phyloP scores from a whole-genome alignment of 1,140 invertebrate species.

The Hyphantria cunea region DNA sequence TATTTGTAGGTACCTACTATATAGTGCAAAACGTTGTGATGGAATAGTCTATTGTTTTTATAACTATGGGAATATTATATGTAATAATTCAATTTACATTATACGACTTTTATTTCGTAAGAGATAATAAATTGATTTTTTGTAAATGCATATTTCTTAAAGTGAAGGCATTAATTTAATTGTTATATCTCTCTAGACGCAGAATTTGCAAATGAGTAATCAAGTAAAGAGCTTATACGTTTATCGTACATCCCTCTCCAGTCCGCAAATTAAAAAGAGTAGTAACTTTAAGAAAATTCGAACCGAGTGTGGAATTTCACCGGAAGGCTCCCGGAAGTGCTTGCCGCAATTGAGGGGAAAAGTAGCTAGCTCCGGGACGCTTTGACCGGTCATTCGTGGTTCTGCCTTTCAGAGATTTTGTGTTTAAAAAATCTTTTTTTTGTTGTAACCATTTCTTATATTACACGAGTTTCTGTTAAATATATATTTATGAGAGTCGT shows the following conservation, averaged over 20 bases:
- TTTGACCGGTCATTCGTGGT: constrained; percentile 47
- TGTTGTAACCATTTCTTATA: constrained; percentile 31
- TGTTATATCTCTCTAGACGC: too few relatives aligned
- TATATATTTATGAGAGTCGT: too few relatives aligned
- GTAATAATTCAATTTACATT: too few relatives aligned
- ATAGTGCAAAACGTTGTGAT: not conserved
- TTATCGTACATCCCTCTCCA: constrained; percentile 34
- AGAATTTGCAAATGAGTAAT: not conserved
- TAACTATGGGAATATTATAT: not conserved
- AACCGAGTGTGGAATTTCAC: constrained; percentile 43
- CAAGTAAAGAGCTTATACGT: constrained; percentile 20
- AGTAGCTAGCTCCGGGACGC: constrained; percentile 40
- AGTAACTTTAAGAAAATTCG: constrained; percentile 41
- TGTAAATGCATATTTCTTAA: too few relatives aligned
- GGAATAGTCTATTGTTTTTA: not conserved
- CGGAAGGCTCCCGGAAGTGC: constrained; percentile 45
- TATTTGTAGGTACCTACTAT: not conserved
- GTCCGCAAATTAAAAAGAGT: constrained; percentile 40
- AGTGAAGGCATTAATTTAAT: too few relatives aligned
- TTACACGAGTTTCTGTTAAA: constrained; percentile 8
- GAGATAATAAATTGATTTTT: too few relatives aligned
- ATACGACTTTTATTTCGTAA: too few relatives aligned
- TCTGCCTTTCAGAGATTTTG: constrained; percentile 37
- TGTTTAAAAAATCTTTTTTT: constrained; percentile 33
- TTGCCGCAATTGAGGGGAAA: constrained; percentile 51